Percentiles rank a stretch among this genome's conserved stretches.
These are phyloP conservation scores for Oreochromis mossambicus DNA, from an alignment of 2,797 vertebrate species.

Conservation along the genomic window DNA sequence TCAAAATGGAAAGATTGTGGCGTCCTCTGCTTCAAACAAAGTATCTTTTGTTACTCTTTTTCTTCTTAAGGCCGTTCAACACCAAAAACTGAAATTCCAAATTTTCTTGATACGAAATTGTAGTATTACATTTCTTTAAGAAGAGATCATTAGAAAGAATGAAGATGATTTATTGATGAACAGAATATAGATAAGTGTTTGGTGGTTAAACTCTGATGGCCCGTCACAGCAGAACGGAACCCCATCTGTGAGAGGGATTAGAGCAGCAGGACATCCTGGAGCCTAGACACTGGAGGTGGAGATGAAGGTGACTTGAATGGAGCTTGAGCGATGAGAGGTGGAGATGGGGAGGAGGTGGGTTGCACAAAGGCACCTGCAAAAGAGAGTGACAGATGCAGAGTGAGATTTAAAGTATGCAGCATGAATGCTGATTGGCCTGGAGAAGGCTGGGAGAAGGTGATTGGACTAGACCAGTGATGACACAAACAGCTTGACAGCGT, in stretches of 20 bases:
- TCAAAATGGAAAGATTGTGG: background rate
- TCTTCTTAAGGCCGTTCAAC: rapidly evolving
- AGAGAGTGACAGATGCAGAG: background rate
- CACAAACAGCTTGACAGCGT: background rate
- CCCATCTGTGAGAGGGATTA: background rate
- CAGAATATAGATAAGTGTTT: background rate
- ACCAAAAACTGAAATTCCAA: background rate
- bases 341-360: background rate
- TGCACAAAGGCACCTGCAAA: background rate
- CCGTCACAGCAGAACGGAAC: background rate
- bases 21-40: rapidly evolving
- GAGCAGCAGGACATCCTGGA: background rate
- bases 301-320: background rate
- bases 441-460: background rate
- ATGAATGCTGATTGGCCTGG: background rate
- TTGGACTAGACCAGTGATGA: rapidly evolving
- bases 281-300: background rate
- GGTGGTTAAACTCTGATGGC: background rate
- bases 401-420: background rate
- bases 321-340: background rate
- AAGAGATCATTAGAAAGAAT: background rate
- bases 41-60: background rate
- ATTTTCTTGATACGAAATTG: background rate
- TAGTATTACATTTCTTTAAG: background rate
- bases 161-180: background rate